These are phyloP conservation scores for Coturnix japonica DNA, from an alignment of 2,113 vertebrate species.

Conservation along the genomic window DNA sequence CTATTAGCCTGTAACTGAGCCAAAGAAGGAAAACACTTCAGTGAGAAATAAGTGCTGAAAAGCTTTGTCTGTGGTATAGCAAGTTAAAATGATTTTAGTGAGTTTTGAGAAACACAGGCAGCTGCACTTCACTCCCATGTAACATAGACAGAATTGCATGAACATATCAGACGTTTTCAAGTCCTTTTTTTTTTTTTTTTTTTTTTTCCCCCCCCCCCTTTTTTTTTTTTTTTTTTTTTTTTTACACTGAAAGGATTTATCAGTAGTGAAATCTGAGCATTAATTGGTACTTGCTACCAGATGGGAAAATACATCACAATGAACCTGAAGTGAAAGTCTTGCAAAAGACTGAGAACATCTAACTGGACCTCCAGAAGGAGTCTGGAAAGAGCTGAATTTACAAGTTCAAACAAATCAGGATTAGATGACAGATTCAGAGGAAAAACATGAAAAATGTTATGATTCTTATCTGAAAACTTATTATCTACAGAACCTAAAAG, in stretches of 20 bases:
- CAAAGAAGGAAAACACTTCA: slow-evolving; percentile 46
- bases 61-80: slow-evolving; percentile 33
- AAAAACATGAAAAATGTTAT: neutral
- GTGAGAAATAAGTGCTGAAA: slow-evolving; percentile 29
- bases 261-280: neutral
- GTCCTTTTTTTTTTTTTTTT: neutral
- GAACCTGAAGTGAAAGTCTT: neutral
- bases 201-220: too few species aligned
- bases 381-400: neutral
- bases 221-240: neutral
- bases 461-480: neutral
- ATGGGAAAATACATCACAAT: neutral
- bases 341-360: neutral
- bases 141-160: too few species aligned
- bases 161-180: too few species aligned
- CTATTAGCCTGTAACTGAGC: slow-evolving; percentile 48
- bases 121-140: neutral
- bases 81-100: slow-evolving; percentile 7
- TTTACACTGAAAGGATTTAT: neutral
- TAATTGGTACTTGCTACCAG: neutral
- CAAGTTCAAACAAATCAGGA: neutral
- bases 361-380: neutral
- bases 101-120: neutral
- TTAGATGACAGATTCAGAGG: neutral
- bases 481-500: neutral